Evolutionary conservation across 2,797 vertebrate species (phyloP), one percentile per base, ranked within the genome.

Genomic region (Ibycter americanus): DNA sequence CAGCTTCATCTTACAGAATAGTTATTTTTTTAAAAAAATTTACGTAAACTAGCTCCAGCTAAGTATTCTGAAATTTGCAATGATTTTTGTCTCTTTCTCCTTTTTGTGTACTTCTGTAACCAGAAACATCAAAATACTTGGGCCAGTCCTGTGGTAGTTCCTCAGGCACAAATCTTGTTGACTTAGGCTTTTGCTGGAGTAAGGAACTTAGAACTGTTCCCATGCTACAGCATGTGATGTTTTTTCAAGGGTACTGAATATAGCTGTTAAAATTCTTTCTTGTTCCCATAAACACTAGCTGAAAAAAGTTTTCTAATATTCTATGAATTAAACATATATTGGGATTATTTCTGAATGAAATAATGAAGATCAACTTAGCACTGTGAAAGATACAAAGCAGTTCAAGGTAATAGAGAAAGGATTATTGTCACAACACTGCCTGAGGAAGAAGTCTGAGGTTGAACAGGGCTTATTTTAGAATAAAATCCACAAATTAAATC

Each of bases 391-490:
- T 21, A 77, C 9, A 70, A 70, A 93, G 21, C 7, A 49, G 22
- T 77, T 90, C 54, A 88, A 90, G 42, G 27, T 63, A 71, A 65
- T 4, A 79, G 17, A 73, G 55, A 59, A 83, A 81, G 77, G 5
- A 40, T 59, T 58, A 52, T 44, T 83, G 36, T 47, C 38, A 71
- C 38, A 81, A 54, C 36, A 52, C 16, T n/a, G 70, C 44, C 52
- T 26, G 40, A 86, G 54, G 51, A 81, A 87, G 65, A 88, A 34
- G 8, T 34, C 18, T 90, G 77, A 84, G 73, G 62, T 54, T 87
- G 47, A 83, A 52, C 10, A 77, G 52, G 51, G 67, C 42, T 92
- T 95, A 85, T 92, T 96, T 95, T 93, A 93, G 83, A 85, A 90
- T 49, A 70, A 95, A 94, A 78, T 18, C 0, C 62, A 94, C 81